Conservation (phyloP, 30 jellyfish, hydroid and myxozoan genomes). For the Aurelia coerulea region DNA sequence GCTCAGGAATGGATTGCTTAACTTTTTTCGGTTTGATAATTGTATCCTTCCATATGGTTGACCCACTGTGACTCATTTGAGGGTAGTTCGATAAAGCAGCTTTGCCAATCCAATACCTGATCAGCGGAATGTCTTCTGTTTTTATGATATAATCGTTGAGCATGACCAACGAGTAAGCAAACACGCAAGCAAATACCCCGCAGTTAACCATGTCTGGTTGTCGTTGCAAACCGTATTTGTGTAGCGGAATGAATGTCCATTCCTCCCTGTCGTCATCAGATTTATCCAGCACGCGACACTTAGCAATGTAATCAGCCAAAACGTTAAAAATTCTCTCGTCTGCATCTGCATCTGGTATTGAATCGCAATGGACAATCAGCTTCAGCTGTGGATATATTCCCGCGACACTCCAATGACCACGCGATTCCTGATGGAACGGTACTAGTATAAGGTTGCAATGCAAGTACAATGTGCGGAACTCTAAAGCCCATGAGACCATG, state of each 20-base stretch:
- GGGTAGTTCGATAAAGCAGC: too few species aligned
- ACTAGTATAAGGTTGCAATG: neutral
- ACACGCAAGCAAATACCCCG: too few species aligned
- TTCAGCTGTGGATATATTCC: neutral
- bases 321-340: neutral
- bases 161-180: too few species aligned
- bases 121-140: too few species aligned
- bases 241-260: conserved; percentile 14
- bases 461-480: neutral
- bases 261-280: neutral
- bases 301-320: neutral
- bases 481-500: conserved; percentile 2
- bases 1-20: neutral
- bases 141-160: too few species aligned
- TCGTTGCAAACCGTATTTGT: too few species aligned
- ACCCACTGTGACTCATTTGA: too few species aligned
- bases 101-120: too few species aligned
- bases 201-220: too few species aligned
- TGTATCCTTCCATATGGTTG: too few species aligned
- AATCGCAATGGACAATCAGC: conserved; percentile 23
- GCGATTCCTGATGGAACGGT: neutral
- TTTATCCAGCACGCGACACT: neutral
- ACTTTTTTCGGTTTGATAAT: too few species aligned
- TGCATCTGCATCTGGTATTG: neutral
- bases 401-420: conserved; percentile 1